Conservation (phyloP, 2,113 vertebrate species). For the Callipepla squamata region DNA sequence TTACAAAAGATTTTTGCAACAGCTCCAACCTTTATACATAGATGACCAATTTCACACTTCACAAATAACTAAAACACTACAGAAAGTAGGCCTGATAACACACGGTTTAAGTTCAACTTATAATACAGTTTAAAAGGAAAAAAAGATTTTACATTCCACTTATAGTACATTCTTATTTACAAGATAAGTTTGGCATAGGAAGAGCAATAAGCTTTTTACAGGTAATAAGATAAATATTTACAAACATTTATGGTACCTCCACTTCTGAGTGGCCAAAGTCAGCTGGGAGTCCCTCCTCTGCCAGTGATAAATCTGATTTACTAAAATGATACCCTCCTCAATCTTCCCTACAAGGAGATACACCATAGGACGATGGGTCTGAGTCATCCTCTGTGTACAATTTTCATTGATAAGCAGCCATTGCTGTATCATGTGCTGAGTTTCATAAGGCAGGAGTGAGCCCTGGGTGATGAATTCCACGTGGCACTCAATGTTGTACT, state of each 20-base stretch:
- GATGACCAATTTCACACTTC: not conserved
- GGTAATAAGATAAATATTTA: constrained; percentile 19
- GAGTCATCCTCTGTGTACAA: constrained; percentile 78
- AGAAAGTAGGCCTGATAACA: not conserved
- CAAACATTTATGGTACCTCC: constrained; percentile 88
- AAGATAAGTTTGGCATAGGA: not conserved
- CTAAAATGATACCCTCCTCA: constrained; percentile 73
- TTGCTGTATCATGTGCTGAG: constrained; percentile 82
- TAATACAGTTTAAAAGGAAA: constrained; percentile 4
- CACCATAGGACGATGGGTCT: constrained; percentile 76
- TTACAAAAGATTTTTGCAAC: not conserved
- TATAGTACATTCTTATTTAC: constrained; percentile 72
- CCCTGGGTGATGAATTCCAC: constrained; percentile 86
- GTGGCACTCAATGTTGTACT: constrained; percentile 83
- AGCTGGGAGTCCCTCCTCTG: constrained; percentile 84
- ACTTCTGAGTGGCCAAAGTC: constrained; percentile 82
- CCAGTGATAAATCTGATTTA: constrained; percentile 85
- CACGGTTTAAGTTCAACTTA: not conserved
- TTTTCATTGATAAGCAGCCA: constrained; percentile 89
- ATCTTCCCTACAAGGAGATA: constrained; percentile 85
- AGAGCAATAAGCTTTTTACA: constrained; percentile 22
- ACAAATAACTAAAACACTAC: not conserved
- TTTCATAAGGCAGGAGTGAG: constrained; percentile 85
- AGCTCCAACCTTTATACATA: not conserved
- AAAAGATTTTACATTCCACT: constrained; percentile 39